Percentiles rank a stretch among this genome's conserved stretches.
phyloP scores from a whole-genome alignment of 2,888 invertebrate genomes.

The Protodeltote pygarga region DNA sequence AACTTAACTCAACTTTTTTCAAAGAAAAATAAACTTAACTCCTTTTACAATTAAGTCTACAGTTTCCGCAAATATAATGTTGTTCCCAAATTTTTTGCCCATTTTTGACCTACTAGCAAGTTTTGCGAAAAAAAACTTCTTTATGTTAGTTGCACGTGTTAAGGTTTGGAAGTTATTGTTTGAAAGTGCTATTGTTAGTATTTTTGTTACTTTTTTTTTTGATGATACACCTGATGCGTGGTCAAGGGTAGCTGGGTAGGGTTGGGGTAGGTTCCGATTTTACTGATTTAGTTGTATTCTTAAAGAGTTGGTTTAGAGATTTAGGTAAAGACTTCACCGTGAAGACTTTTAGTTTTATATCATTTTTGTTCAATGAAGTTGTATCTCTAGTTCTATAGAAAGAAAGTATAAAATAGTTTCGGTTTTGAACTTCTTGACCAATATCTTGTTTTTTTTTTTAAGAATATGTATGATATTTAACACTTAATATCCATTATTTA shows the following conservation, averaged over 20 bases:
- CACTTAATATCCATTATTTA: no score
- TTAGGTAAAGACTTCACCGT: no score
- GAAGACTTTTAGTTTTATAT: no score
- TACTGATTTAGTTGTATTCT: not conserved
- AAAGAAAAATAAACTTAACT: slow-evolving; percentile 21
- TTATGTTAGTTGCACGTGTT: slow-evolving; percentile 63
- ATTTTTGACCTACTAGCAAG: slow-evolving; percentile 53
- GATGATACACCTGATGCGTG: slow-evolving; percentile 38
- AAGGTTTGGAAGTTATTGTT: slow-evolving; percentile 50
- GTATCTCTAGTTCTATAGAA: no score
- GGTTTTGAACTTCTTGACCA: no score
- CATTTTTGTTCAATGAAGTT: no score
- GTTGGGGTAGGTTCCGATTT: slow-evolving; percentile 7
- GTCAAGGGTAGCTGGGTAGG: slow-evolving; percentile 31
- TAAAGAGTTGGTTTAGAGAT: not conserved
- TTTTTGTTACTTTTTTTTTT: slow-evolving; percentile 35
- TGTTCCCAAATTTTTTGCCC: slow-evolving; percentile 46
- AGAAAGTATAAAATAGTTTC: no score
- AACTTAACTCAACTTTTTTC: not conserved
- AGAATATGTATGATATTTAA: no score
- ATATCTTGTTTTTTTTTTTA: no score
- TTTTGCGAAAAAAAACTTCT: slow-evolving; percentile 55
- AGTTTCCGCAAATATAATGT: slow-evolving; percentile 7
- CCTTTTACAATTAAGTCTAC: not conserved
- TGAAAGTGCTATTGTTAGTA: slow-evolving; percentile 47